Conservation (phyloP, 2,888 invertebrate genomes). For the Micoletzkya japonica region DNA sequence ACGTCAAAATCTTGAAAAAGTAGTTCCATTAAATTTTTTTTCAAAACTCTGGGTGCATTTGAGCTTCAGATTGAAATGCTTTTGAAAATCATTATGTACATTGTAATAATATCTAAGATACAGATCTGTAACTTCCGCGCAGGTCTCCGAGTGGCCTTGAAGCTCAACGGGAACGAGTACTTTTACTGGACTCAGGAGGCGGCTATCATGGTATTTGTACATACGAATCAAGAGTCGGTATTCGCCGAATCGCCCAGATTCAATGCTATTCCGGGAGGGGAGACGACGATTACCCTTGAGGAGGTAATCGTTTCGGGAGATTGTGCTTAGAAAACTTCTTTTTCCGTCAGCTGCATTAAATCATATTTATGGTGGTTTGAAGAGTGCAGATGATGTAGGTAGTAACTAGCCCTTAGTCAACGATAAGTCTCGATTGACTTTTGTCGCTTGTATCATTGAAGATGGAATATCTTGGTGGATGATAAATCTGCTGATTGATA, state of each 20-base stretch:
- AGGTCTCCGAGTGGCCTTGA: conserved; percentile 35
- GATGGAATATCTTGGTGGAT: not conserved
- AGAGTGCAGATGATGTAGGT: too few species aligned
- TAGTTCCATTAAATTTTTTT: too few species aligned
- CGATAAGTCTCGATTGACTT: too few species aligned
- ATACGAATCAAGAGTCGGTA: conserved; percentile 29
- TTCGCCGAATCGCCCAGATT: conserved; percentile 37
- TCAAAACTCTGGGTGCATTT: too few species aligned
- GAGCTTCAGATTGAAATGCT: not conserved
- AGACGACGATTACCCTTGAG: conserved; percentile 30
- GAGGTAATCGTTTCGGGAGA: too few species aligned
- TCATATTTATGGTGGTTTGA: too few species aligned
- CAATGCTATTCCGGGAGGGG: conserved; percentile 28
- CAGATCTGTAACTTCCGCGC: too few species aligned
- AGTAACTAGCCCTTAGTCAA: too few species aligned
- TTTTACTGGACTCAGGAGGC: conserved; percentile 35
- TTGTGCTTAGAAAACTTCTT: too few species aligned
- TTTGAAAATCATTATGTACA: not conserved
- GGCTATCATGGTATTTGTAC: conserved; percentile 32
- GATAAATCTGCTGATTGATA: conserved; percentile 9
- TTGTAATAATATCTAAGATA: too few species aligned
- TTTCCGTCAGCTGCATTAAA: too few species aligned
- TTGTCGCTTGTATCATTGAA: not conserved
- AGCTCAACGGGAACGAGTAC: conserved; percentile 35
- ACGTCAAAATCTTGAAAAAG: too few species aligned